Evolutionary conservation across 2,888 invertebrate species (phyloP), one percentile per base, ranked within the genome.

Genomic region (Nephrotoma flavescens): DNA sequence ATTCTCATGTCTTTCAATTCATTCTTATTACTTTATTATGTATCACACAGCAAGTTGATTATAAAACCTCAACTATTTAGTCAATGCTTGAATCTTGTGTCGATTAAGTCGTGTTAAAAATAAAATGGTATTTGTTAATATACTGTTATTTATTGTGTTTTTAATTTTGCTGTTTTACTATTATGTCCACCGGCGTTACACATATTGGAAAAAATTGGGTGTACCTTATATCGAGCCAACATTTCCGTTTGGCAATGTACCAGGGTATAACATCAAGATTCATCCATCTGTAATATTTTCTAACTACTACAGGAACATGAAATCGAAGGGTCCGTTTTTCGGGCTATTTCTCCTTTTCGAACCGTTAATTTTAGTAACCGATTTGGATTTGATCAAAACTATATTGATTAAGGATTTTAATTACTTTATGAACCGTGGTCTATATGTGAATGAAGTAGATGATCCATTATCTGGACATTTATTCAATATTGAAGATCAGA

Each of bases 341-440:
- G 95, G 95, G 0, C 91, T 95, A 89, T 95, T 94, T 89, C 92
- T 94, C 87, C 93, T 95, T 87, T 92, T 93, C 87, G 92, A 93
- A 71, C 94, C 94, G 2, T 93, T 93, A 12, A 89, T 95, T 45
- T 90, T 95, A 45, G 91, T 95, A 6, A 91, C 95, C 87, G 94
- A 95, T 90, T 93, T 94, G 11, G 93, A 94, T 12, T 89, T 95
- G 87, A 93, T 94, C 1, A 94, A 94, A 88, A 91, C 93, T 86
- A 92, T 95, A 41, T 89, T 95, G 88, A 92, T 93, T 83, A 93
- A 92, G 88, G 95, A 95, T 89, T 95, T 94, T 88, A 92, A 92
- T 12, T 91, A 94, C 90, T 95, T 95, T 88, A 93, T 93, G 89
- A 94, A 95, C 88, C 93, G 95, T 86, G 95, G 95, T 0, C 91